A percentile compares a stretch with the other conserved stretches of the same genome.
Conservation (phyloP, 2,797 vertebrate species). For the Macropus fuliginosus region DNA sequence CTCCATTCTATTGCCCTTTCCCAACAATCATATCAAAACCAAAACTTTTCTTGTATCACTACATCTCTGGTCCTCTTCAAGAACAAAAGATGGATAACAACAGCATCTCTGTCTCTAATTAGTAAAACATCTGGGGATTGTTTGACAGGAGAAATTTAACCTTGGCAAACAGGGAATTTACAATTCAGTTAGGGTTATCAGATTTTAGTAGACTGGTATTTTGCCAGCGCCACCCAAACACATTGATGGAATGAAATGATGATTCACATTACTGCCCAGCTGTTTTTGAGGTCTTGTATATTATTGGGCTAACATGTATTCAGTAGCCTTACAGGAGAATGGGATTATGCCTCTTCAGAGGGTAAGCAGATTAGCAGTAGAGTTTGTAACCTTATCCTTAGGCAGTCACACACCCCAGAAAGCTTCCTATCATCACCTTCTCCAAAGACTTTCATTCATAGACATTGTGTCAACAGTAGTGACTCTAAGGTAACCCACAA, state of each 20-base stretch:
- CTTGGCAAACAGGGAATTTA: not conserved
- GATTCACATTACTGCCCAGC: not conserved
- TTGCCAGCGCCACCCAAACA: not conserved
- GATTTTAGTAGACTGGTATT: not conserved
- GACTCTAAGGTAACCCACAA: not conserved
- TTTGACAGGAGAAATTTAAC: conserved; percentile 4
- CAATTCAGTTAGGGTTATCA: not conserved
- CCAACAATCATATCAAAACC: conserved; percentile 10
- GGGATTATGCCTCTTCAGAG: not conserved
- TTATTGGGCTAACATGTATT: conserved; percentile 17
- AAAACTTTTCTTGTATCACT: conserved; percentile 17
- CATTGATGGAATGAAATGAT: not conserved
- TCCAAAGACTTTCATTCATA: conserved; percentile 23
- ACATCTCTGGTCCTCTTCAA: not conserved
- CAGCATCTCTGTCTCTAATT: conserved; percentile 10
- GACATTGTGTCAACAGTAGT: not conserved
- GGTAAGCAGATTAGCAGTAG: not conserved
- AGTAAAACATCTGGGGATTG: not conserved
- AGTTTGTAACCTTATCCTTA: not conserved
- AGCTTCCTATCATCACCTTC: conserved; percentile 4
- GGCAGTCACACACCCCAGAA: not conserved
- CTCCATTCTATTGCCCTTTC: not conserved
- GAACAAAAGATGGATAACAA: not conserved
- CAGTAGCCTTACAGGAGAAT: not conserved
- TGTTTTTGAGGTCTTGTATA: not conserved